Conservation (phyloP, 2,113 vertebrate genomes). For the Pandion haliaetus region DNA sequence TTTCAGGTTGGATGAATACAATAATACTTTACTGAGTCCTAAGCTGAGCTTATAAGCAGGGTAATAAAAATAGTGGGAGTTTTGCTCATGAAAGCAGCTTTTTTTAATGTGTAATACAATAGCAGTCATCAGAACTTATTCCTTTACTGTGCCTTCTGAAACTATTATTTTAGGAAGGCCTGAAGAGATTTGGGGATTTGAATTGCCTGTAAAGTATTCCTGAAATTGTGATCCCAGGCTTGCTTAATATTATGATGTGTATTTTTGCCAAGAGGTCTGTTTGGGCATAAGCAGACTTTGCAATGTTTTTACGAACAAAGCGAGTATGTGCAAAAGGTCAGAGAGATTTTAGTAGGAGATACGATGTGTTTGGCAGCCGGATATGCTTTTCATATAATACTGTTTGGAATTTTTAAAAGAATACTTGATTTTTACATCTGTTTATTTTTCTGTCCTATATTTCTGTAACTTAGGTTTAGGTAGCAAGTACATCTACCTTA, state of each 20-base stretch:
- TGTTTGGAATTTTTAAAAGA: background rate
- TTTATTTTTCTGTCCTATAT: background rate
- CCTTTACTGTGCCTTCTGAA: background rate
- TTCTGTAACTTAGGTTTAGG: slow-evolving; percentile 81
- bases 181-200: background rate
- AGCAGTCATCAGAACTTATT: background rate
- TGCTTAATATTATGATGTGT: background rate
- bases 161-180: background rate
- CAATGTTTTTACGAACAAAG: background rate
- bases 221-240: background rate
- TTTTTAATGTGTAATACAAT: background rate
- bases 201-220: background rate
- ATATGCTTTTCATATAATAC: background rate
- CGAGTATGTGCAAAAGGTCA: background rate
- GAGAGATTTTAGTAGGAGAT: background rate
- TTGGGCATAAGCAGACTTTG: background rate
- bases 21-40: background rate
- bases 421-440: background rate
- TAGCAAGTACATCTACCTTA: slow-evolving; percentile 86
- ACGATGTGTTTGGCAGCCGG: background rate
- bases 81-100: background rate
- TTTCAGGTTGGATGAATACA: background rate
- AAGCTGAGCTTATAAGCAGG: background rate
- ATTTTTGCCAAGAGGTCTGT: background rate
- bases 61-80: background rate